These are phyloP conservation scores for Cantharis rustica DNA, from an alignment of 2,888 invertebrate genomes.

Conservation along the genomic window DNA sequence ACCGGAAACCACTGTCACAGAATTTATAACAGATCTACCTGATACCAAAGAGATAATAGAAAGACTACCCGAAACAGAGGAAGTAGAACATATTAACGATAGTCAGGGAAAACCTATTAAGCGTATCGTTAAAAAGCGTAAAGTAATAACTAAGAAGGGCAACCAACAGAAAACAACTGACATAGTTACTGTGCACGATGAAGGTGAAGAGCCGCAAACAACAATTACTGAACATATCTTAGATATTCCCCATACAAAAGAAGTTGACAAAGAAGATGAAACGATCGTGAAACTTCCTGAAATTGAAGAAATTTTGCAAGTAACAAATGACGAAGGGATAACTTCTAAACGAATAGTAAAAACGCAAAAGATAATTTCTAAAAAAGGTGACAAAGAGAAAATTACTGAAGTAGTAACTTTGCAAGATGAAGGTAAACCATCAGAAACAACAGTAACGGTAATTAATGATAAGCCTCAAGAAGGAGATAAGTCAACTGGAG, in stretches of 20 bases:
- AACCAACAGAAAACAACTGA: constrained; percentile 44
- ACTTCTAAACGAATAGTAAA: constrained; percentile 37
- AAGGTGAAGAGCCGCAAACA: constrained; percentile 42
- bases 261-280: not conserved
- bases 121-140: constrained; percentile 32
- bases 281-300: constrained; percentile 47
- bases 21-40: constrained; percentile 32
- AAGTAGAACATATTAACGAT: constrained; percentile 28
- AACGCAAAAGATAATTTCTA: constrained; percentile 45
- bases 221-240: constrained; percentile 36
- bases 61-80: constrained; percentile 41
- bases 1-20: constrained; percentile 28
- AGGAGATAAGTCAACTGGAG: too few relatives aligned
- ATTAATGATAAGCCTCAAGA: not conserved
- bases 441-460: constrained; percentile 1
- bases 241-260: too few relatives aligned
- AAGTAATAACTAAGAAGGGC: constrained; percentile 32
- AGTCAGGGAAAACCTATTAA: constrained; percentile 32
- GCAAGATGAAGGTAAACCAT: constrained; percentile 48
- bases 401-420: constrained; percentile 55
- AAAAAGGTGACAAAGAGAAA: constrained; percentile 41
- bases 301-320: constrained; percentile 40
- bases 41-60: constrained; percentile 36
- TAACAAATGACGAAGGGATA: constrained; percentile 34
- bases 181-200: constrained; percentile 48